Percentiles rank a stretch among this genome's conserved stretches.
phyloP scores from a whole-genome alignment of 2,888 invertebrate species.

The Nomada flava region DNA sequence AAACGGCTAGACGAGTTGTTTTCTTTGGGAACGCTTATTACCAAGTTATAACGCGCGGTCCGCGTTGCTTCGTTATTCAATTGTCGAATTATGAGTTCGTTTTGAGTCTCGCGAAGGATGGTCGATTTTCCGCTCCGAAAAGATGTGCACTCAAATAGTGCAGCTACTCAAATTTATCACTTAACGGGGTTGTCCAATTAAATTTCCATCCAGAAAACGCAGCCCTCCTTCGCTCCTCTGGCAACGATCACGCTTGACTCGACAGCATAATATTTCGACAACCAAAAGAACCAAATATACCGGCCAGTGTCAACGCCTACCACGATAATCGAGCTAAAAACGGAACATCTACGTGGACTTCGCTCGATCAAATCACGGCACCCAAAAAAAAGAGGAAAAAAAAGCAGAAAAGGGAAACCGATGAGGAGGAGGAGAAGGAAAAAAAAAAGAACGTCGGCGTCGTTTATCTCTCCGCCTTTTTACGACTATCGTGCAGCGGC shows the following conservation, averaged over 20 bases:
- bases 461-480: slow-evolving; percentile 69
- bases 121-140: too few relatives aligned
- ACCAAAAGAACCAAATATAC: not conserved
- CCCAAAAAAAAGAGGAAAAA: not conserved
- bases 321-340: slow-evolving; percentile 23
- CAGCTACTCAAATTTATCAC: too few relatives aligned
- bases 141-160: too few relatives aligned
- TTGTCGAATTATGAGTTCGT: not conserved
- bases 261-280: not conserved
- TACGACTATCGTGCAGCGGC: slow-evolving; percentile 69
- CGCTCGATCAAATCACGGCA: slow-evolving; percentile 41
- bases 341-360: slow-evolving; percentile 9
- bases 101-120: too few relatives aligned
- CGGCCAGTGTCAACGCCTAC: not conserved
- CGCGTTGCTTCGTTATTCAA: not conserved
- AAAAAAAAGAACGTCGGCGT: slow-evolving; percentile 39
- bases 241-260: not conserved
- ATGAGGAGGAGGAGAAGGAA: not conserved
- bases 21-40: not conserved
- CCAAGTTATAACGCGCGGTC: too few relatives aligned
- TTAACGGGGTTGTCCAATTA: too few relatives aligned
- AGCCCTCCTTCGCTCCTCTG: not conserved
- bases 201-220: too few relatives aligned
- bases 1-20: not conserved
- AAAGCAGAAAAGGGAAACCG: not conserved